Evolutionary conservation across 2,888 invertebrate genomes (phyloP).

Genomic region (Diabrotica balteata): DNA sequence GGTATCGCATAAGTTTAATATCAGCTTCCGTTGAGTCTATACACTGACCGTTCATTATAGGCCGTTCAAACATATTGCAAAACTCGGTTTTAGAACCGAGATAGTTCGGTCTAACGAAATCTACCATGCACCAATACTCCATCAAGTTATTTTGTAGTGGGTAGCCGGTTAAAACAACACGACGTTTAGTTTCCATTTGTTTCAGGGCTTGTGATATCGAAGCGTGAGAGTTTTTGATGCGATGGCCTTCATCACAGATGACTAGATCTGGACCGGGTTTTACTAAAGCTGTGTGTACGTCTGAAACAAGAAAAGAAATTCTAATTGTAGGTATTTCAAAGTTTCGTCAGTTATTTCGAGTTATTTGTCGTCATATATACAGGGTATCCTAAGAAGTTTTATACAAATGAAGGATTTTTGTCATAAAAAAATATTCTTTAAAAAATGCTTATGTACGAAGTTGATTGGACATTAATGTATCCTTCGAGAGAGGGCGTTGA

Average conservation of each 20-base stretch:
- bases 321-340: no score
- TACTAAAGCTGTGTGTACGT: slow-evolving; percentile 84
- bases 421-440: no score
- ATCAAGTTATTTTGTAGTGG: slow-evolving; percentile 97
- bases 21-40: slow-evolving; percentile 96
- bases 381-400: no score
- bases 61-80: slow-evolving; percentile 97
- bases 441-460: no score
- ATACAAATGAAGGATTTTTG: no score
- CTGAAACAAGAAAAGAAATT: slow-evolving; percentile 59
- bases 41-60: slow-evolving; percentile 98
- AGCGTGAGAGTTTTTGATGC: slow-evolving; percentile 97
- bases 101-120: slow-evolving; percentile 97
- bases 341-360: no score
- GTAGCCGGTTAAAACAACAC: slow-evolving; percentile 97
- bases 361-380: no score
- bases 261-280: slow-evolving; percentile 93
- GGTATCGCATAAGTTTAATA: slow-evolving; percentile 89
- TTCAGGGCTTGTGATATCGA: slow-evolving; percentile 95
- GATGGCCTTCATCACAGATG: slow-evolving; percentile 96
- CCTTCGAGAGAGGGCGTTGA: no score
- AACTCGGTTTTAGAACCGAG: slow-evolving; percentile 97
- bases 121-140: slow-evolving; percentile 99
- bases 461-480: no score
- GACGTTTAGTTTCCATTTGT: slow-evolving; percentile 90